Evolutionary conservation across 2,888 invertebrate genomes (phyloP).

Genomic region (Perdita meconis): DNA sequence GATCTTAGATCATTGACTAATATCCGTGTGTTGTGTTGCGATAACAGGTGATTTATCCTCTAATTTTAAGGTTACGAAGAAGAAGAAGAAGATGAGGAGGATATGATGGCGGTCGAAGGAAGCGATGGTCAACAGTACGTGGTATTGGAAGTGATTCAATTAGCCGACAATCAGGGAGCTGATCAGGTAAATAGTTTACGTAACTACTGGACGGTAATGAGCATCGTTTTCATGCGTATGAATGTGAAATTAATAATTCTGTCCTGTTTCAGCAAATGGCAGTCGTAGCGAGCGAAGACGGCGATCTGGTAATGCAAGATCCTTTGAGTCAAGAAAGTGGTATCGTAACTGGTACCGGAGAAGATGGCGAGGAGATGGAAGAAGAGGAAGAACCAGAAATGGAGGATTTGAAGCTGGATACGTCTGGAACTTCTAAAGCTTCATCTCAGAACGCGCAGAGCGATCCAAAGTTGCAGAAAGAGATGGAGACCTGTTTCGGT

Average conservation of each 20-base stretch:
- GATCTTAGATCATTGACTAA: conserved; percentile 83
- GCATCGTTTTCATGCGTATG: background rate
- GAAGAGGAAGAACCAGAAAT: conserved; percentile 79
- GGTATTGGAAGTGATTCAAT: conserved; percentile 94
- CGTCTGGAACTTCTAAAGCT: conserved; percentile 78
- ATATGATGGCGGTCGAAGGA: conserved; percentile 89
- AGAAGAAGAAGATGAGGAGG: conserved; percentile 86
- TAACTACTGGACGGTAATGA: too few species aligned
- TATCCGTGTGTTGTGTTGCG: conserved; percentile 75
- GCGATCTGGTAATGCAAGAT: conserved; percentile 82
- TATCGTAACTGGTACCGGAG: conserved; percentile 84
- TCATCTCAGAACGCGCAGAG: conserved; percentile 71
- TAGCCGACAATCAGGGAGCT: conserved; percentile 89
- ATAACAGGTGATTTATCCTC: conserved; percentile 80
- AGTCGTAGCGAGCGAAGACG: conserved; percentile 85
- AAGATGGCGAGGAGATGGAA: conserved; percentile 84
- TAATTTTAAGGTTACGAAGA: conserved; percentile 84
- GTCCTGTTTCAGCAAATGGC: conserved; percentile 79
- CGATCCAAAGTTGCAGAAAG: conserved; percentile 85
- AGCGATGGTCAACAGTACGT: conserved; percentile 94
- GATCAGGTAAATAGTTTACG: conserved; percentile 84
- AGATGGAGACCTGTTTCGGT: conserved; percentile 93
- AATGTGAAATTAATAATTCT: background rate
- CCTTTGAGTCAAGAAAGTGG: conserved; percentile 82
- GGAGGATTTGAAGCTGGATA: conserved; percentile 73